Conservation (phyloP, 2,113 vertebrate genomes). For the Chionomys nivalis region DNA sequence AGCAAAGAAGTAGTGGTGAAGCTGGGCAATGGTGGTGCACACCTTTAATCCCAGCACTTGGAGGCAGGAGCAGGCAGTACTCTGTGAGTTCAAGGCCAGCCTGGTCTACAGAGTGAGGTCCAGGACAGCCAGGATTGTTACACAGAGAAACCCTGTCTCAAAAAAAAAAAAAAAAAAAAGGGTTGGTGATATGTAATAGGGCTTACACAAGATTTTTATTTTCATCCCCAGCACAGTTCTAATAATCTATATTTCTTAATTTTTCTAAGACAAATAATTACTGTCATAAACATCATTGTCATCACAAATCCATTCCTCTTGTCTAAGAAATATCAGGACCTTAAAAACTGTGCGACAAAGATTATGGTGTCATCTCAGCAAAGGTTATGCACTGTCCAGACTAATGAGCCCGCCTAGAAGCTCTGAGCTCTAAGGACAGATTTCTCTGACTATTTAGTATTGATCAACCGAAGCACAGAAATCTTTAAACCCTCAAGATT, state of each 20-base stretch:
- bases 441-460: neutral
- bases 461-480: neutral
- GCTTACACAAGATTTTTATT: neutral
- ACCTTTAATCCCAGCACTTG: neutral
- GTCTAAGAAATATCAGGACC: conserved; percentile 13
- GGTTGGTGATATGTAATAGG: neutral
- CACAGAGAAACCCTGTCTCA: neutral
- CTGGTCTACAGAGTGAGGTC: neutral
- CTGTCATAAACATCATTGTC: neutral
- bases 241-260: conserved; percentile 9
- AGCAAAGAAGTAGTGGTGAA: neutral
- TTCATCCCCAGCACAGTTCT: neutral
- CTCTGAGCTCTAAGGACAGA: neutral
- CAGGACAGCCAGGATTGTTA: neutral
- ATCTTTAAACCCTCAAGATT: conserved; percentile 33
- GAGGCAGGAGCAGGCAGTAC: neutral
- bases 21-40: neutral
- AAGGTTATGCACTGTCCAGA: neutral
- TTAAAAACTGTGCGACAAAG: conserved; percentile 32
- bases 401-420: neutral
- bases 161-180: neutral
- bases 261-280: conserved; percentile 24
- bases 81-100: neutral
- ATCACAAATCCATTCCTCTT: neutral
- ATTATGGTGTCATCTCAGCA: neutral